Evolutionary conservation across 1,140 invertebrate genomes (phyloP).

Genomic region (Ips nitidus): DNA sequence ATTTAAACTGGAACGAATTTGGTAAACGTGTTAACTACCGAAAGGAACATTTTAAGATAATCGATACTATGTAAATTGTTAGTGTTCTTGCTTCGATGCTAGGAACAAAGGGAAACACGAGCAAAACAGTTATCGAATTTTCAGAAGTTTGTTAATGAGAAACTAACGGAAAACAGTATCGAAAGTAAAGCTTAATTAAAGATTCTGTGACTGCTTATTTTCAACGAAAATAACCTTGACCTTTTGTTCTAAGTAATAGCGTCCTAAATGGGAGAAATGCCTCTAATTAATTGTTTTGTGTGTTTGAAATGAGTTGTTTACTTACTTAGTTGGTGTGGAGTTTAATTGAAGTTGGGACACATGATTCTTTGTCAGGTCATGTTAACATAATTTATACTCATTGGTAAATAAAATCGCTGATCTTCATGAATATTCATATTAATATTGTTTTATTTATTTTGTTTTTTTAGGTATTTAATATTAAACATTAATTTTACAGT

Average conservation of each 20-base stretch:
- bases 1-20: conserved; percentile 5
- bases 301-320: no score
- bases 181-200: neutral
- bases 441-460: no score
- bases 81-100: conserved; percentile 1
- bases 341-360: neutral
- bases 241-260: no score
- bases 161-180: neutral
- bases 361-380: neutral
- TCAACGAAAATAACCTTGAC: no score
- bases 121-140: neutral
- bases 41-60: neutral
- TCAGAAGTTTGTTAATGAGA: neutral
- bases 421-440: no score
- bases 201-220: neutral
- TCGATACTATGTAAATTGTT: conserved; percentile 5
- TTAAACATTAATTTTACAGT: no score
- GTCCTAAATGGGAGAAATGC: no score
- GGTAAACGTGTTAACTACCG: neutral
- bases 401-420: no score
- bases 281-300: no score
- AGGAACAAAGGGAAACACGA: neutral
- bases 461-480: no score
- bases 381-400: no score
- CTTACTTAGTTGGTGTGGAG: no score